These are phyloP conservation scores for Apis dorsata DNA, from an alignment of 1,140 invertebrate genomes.

Conservation along the genomic window DNA sequence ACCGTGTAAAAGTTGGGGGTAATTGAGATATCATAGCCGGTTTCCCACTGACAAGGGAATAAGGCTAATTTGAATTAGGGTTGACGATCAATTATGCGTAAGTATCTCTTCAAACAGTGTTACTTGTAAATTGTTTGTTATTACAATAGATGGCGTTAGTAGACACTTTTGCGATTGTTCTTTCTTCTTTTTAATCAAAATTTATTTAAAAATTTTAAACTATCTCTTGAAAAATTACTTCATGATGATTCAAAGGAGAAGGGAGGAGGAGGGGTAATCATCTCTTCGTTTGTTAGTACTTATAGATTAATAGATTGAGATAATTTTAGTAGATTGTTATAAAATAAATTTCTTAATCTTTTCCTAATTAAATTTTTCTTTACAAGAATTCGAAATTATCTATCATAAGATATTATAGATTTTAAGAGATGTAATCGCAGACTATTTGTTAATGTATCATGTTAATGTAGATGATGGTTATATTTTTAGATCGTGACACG, in stretches of 20 bases:
- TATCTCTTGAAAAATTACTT: no score
- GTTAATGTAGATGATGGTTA: neutral
- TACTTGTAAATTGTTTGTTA: no score
- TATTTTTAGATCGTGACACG: constrained; percentile 9
- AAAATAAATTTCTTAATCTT: neutral
- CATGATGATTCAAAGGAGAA: no score
- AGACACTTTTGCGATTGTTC: no score
- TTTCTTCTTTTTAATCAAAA: no score
- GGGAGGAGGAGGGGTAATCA: no score
- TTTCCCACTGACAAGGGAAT: constrained; percentile 49
- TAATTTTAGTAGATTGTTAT: neutral
- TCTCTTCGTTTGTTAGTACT: neutral
- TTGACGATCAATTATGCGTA: neutral
- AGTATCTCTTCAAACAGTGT: no score
- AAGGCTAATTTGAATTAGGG: constrained; percentile 54
- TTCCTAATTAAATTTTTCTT: neutral
- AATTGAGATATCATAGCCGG: constrained; percentile 73
- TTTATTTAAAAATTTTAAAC: no score
- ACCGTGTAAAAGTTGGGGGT: constrained; percentile 52
- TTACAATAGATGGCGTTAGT: no score
- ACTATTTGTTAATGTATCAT: neutral
- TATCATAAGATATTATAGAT: no score
- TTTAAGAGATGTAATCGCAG: neutral
- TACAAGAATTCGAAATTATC: neutral
- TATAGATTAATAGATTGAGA: neutral